Evolutionary conservation across 2,113 vertebrate genomes (phyloP), one percentile per base, ranked within the genome.

Genomic region (Ia io): DNA sequence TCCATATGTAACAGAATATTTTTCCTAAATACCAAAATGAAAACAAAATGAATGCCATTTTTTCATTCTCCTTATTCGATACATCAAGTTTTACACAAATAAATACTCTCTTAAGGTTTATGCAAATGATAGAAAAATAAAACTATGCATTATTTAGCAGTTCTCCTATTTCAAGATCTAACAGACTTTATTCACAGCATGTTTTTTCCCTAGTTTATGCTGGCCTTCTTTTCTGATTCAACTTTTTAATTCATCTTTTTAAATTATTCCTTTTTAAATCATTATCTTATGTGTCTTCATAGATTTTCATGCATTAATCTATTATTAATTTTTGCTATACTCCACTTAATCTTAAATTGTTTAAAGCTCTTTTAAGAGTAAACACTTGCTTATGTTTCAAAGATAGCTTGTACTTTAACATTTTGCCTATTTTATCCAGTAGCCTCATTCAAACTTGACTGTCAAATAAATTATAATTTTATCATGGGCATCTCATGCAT

Each of bases 1-100:
- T 99, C 99, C 99, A 99, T 99, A 99, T 99, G 99, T 99, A 99
- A 99, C 99, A 98, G 99, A 99, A 99, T 99, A 99, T 99, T 98
- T 99, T 98, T 99, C 98, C 98, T 99, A 99, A 99, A 99, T 98
- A 99, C 98, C 98, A 98, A 98, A 99, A 99, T 99, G 98, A 99
- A 99, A 99, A 99, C 98, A 99, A 99, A 98, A 98, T 98, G 98
- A 98, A 99, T 98, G 98, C 98, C 98, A 98, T 98, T 98, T 98
- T 98, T 98, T 96, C 92, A 98, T 98, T 98, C 98, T 98, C 98
- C 98, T 98, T 98, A 97, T 98, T 98, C 97, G 96, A 98, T 98
- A 98, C 98, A 98, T 98, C 98, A 98, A 98, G 98, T 99, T 98
- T 99, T 99, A 98, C 98, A 99, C 98, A 99, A 99, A 99, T 99